Conservation (phyloP, 1,140 invertebrate species). For the Trachymyrmex septentrionalis region DNA sequence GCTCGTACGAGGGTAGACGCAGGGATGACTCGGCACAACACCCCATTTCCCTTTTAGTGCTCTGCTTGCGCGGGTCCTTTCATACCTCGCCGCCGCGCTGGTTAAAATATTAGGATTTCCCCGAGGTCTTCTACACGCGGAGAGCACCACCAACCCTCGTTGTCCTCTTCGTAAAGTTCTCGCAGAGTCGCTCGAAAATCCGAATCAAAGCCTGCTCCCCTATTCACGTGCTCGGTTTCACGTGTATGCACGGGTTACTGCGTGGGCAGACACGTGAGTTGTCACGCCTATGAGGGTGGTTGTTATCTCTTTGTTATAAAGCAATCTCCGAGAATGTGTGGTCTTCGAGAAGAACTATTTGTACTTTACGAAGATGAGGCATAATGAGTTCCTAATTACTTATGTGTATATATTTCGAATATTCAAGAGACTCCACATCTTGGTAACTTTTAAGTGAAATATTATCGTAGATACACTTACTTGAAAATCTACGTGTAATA, state of each 20-base stretch:
- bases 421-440: background rate
- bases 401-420: background rate
- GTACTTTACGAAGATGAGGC: background rate
- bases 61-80: constrained; percentile 70
- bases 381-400: background rate
- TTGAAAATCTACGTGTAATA: background rate
- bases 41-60: constrained; percentile 78
- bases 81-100: constrained; percentile 76
- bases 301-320: constrained; percentile 4
- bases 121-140: constrained; percentile 58
- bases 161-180: constrained; percentile 15
- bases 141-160: constrained; percentile 45
- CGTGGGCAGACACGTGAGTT: constrained; percentile 41
- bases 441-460: background rate
- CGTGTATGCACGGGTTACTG: constrained; percentile 49
- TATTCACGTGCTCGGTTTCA: constrained; percentile 56
- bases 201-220: constrained; percentile 55
- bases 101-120: constrained; percentile 80
- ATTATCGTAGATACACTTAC: background rate
- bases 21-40: constrained; percentile 70
- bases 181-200: constrained; percentile 31
- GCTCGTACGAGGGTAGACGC: constrained; percentile 64
- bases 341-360: background rate
- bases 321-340: background rate
- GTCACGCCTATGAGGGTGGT: constrained; percentile 38